Conservation (phyloP, 1,140 invertebrate species). For the Eriocheir sinensis region DNA sequence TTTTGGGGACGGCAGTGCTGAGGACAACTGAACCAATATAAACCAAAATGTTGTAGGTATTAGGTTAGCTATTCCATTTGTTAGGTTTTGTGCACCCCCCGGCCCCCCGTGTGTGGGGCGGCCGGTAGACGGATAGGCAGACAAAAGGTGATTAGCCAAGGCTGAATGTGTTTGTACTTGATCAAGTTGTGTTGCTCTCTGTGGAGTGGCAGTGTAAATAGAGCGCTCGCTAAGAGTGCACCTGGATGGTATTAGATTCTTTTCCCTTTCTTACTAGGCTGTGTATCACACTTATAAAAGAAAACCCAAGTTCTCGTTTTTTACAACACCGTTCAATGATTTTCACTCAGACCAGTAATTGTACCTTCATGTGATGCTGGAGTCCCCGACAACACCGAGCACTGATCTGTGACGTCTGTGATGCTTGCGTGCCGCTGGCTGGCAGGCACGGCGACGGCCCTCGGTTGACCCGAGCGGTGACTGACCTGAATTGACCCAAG, state of each 20-base stretch:
- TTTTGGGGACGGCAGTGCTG: not conserved
- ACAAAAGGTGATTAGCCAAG: constrained; percentile 5
- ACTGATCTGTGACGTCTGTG: not conserved
- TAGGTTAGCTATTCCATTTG: not conserved
- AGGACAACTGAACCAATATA: constrained; percentile 14
- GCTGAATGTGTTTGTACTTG: not conserved
- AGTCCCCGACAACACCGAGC: not conserved
- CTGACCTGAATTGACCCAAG: not conserved
- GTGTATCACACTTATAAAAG: not conserved
- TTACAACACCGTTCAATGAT: not conserved
- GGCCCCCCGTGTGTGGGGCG: not conserved
- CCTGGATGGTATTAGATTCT: not conserved
- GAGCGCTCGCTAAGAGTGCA: not conserved
- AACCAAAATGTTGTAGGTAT: not conserved
- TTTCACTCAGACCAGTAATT: not conserved
- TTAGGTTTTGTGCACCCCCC: not conserved
- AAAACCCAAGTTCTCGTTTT: not conserved
- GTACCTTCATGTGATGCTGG: not conserved
- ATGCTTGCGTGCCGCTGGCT: constrained; percentile 18
- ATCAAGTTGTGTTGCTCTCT: not conserved
- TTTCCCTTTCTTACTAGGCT: not conserved
- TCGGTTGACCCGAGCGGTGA: not conserved
- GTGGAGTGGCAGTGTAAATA: constrained; percentile 23
- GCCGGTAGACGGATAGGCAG: not conserved
- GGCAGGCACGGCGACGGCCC: not conserved